Base-by-base conservation (phyloP, 1,140 invertebrate genomes). In the Drosophila auraria region DNA sequence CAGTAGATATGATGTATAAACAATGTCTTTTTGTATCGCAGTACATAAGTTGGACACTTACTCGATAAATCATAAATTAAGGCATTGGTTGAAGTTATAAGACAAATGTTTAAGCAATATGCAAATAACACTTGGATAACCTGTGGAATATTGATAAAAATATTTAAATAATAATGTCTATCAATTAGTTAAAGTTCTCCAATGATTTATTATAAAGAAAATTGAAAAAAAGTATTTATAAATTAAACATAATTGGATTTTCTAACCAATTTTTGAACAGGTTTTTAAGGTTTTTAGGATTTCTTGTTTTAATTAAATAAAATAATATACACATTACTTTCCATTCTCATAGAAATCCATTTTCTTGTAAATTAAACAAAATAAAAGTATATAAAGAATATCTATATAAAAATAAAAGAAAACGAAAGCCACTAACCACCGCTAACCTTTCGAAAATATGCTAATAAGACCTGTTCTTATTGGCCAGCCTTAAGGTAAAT, bases 61-160 rank as follows among this genome's bases (percentile, higher is more conserved):
- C 20, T 12, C 58, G 11, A 47, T 62, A 63, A 49, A 68, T 36
- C 20, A 47, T 44, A 27, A 4, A 59, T 44, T n/a, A 44, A 44
- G 23, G 1, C 14, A 56, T 56, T 23, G 30, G 12, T 17, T 14
- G n/a, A 20, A 17, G 8, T 14, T 7, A 36, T 15, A 20, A 20
- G 1, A 2, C 0, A 53, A 36, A 14, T 38, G 36, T 9, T 23
- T 14, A 8, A 27, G 9, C 27, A 54, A 23, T 53, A 61, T 50
- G 59, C 59, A 23, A 61, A 60, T 47, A 27, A 11, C 2, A 47
- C 14, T 17, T 36, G 20, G 9, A 36, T 33, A 3, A 36, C 11
- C 15, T 36, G 17, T 56, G 9, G 33, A 36, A 11, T 36, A 36
- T 36, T 36, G 2, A 36, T 4, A 11, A 11, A 3, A 36, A 36